Evolutionary conservation across 2,888 invertebrate genomes (phyloP).

Genomic region (Iphiclides podalirius): DNA sequence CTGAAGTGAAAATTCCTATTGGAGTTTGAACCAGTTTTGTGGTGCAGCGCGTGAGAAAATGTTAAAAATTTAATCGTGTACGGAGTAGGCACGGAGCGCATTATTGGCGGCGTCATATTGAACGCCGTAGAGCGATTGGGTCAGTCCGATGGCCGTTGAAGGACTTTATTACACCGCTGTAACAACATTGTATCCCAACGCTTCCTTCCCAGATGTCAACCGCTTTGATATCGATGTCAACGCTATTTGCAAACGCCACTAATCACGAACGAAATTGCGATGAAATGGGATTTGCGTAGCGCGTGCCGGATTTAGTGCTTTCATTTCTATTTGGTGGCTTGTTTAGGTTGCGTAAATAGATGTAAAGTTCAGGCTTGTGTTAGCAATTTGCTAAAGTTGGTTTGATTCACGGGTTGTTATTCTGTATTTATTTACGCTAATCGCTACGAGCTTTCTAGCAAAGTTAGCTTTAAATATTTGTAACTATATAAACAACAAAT

Average conservation of each 20-base stretch:
- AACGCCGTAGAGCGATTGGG: constrained; percentile 54
- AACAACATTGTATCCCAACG: constrained; percentile 29
- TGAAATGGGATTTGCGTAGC: constrained; percentile 10
- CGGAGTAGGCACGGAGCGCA: constrained; percentile 45
- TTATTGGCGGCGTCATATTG: constrained; percentile 63
- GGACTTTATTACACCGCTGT: constrained; percentile 36
- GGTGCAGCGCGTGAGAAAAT: constrained; percentile 30
- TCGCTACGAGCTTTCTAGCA: too few species aligned
- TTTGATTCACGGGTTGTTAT: constrained; percentile 23
- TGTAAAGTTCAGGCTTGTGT: neutral
- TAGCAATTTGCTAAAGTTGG: constrained; percentile 24
- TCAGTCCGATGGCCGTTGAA: constrained; percentile 33
- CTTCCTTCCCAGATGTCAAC: constrained; percentile 1
- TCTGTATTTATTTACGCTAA: neutral
- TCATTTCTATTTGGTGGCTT: constrained; percentile 1
- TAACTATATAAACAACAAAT: too few species aligned
- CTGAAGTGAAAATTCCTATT: too few species aligned
- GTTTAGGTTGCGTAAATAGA: neutral
- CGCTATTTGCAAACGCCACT: constrained; percentile 9
- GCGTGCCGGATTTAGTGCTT: constrained; percentile 3
- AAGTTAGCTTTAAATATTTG: too few species aligned
- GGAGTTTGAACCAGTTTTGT: too few species aligned
- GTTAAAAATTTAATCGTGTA: constrained; percentile 64
- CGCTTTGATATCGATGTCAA: constrained; percentile 12
- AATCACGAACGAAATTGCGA: constrained; percentile 11